These are phyloP conservation scores for Chironomus striatipennis DNA, from an alignment of 1,140 invertebrate species.

Conservation along the genomic window DNA sequence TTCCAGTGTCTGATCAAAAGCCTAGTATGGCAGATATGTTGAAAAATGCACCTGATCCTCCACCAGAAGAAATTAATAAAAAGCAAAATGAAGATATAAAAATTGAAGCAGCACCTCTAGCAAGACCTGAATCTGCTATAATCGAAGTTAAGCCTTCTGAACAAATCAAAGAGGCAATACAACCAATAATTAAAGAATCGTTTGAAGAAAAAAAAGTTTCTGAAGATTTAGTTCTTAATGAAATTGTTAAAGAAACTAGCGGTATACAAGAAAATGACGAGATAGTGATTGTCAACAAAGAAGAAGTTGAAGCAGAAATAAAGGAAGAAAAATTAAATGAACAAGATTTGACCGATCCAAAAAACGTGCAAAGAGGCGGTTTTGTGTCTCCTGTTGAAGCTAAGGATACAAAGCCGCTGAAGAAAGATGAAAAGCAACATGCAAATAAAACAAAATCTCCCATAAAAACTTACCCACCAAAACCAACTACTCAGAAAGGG, in stretches of 20 bases:
- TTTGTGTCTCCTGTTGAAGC: conserved; percentile 10
- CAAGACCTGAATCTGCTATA: not conserved
- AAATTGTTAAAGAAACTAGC: no score
- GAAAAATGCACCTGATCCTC: conserved; percentile 10
- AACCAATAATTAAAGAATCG: not conserved
- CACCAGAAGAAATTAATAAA: not conserved
- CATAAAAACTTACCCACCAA: not conserved
- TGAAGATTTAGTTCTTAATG: no score
- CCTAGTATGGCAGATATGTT: conserved; percentile 15
- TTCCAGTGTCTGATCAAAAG: not conserved
- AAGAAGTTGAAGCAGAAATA: conserved; percentile 1
- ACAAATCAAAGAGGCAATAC: not conserved
- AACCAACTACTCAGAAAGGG: not conserved
- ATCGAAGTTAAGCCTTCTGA: not conserved
- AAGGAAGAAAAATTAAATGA: not conserved
- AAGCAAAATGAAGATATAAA: not conserved
- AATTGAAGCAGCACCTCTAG: not conserved
- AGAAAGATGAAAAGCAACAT: not conserved
- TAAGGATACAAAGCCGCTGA: not conserved
- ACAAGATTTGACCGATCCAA: conserved; percentile 1
- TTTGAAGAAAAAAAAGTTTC: not conserved
- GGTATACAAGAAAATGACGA: not conserved
- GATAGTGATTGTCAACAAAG: not conserved
- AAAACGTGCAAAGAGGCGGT: conserved; percentile 18
- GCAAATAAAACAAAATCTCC: not conserved